Evolutionary conservation across 1,140 invertebrate genomes (phyloP).

Genomic region (Caenorhabditis inopinata): DNA sequence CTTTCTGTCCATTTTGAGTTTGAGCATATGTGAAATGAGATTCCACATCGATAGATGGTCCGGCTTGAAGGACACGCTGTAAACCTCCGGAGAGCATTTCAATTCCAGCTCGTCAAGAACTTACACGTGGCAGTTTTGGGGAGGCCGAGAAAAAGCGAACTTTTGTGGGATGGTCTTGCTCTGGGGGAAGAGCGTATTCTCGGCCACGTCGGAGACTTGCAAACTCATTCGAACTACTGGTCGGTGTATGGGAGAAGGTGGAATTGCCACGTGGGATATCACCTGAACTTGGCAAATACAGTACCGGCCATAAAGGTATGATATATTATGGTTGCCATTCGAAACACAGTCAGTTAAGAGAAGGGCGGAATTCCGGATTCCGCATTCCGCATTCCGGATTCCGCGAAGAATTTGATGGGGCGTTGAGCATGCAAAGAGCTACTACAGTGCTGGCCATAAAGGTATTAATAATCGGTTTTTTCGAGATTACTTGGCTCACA

Average conservation of each 20-base stretch:
- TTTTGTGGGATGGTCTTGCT: background rate
- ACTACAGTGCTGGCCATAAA: no score
- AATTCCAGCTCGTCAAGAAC: background rate
- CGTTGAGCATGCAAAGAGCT: no score
- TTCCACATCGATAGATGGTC: background rate
- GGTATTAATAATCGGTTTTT: no score
- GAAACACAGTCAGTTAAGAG: no score
- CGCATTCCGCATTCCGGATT: no score
- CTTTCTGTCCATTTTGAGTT: conserved; percentile 39
- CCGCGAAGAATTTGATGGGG: no score
- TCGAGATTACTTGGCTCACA: no score
- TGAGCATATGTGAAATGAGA: conserved; percentile 40
- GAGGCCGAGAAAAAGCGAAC: conserved; percentile 39
- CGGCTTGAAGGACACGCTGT: conserved; percentile 4
- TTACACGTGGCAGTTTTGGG: conserved; percentile 30
- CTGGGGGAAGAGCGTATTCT: conserved; percentile 27
- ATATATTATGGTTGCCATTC: no score
- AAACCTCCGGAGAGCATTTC: background rate
- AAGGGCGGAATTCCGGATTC: no score
- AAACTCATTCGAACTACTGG: background rate
- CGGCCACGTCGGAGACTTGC: conserved; percentile 30
- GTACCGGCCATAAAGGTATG: no score
- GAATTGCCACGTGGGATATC: background rate
- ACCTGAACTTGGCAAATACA: no score
- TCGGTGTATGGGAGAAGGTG: background rate